Base-by-base conservation (phyloP, 2,797 vertebrate species). In the Gymnodraco acuticeps region DNA sequence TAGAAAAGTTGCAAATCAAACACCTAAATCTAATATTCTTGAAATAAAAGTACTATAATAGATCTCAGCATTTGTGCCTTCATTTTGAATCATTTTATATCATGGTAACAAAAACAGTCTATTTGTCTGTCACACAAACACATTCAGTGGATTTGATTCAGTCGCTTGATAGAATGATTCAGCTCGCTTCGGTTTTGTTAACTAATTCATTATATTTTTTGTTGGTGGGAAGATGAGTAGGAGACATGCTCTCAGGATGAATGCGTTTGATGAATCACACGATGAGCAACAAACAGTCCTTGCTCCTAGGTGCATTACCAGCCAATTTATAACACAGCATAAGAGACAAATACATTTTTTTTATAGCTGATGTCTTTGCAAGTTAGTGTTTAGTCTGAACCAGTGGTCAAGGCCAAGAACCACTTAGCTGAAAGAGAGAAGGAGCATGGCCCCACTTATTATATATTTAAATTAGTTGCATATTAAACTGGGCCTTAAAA, bases 221-320 rank as follows among this genome's bases (percentile, higher is more conserved):
- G 50, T 75, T 64, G 56, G 58, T 62, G 64, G 51, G 50, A 64
- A 67, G 46, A 76, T 66, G 82, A 77, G 78, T 78, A 55, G 76
- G 78, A 80, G 77, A 73, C 17, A 43, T 68, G 70, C 52, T 76
- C 65, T 75, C 63, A 43, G 53, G 27, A 77, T 77, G 61, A 84
- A 78, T 73, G 70, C 17, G 54, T 80, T 72, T 58, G 42, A 48
- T 83, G 67, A 83, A 78, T 84, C 64, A 82, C 54, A 62, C 75
- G 45, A 75, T 48, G 66, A 64, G 31, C 55, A 62, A 68, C 33
- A 70, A 80, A 41, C 41, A 64, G 43, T 19, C 11, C 19, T 59
- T 53, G 48, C 59, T 73, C 14, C 1, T 11, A 19, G 56, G 33
- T 51, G 55, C 20, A 61, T 61, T 68, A 75, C 9, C 27, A 54